Evolutionary conservation across 2,888 invertebrate genomes (phyloP).

Genomic region (Parnassius apollo): DNA sequence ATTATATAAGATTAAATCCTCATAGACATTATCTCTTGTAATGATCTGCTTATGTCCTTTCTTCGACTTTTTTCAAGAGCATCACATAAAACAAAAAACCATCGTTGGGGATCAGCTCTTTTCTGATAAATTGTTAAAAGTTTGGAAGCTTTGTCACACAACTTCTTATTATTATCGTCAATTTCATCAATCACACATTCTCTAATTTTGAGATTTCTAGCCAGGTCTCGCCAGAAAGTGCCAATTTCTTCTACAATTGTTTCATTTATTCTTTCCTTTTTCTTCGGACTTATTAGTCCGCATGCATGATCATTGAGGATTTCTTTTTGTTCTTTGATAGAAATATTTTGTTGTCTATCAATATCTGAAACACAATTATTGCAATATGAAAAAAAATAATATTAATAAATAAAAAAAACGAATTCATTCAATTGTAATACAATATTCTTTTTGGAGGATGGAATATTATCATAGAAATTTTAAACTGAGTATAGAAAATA

Average conservation of each 20-base stretch:
- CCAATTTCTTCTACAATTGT: conserved; percentile 62
- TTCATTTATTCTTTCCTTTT: conserved; percentile 53
- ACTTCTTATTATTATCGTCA: conserved; percentile 43
- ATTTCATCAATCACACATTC: conserved; percentile 64
- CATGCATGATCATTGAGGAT: conserved; percentile 39
- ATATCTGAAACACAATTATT: conserved; percentile 33
- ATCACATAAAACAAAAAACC: conserved; percentile 63
- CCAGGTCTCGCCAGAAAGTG: conserved; percentile 61
- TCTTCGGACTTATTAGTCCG: conserved; percentile 44
- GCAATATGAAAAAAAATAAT: not conserved
- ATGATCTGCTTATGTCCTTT: conserved; percentile 54
- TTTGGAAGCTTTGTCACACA: conserved; percentile 48
- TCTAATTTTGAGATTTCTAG: conserved; percentile 57
- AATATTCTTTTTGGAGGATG: too few species aligned
- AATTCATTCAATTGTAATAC: too few species aligned
- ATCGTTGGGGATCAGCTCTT: conserved; percentile 56
- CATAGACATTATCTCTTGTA: conserved; percentile 64
- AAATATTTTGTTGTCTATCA: conserved; percentile 31
- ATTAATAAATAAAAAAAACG: too few species aligned
- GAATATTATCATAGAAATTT: too few species aligned
- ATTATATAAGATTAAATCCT: conserved; percentile 44
- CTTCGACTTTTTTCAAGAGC: conserved; percentile 61
- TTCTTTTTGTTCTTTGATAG: conserved; percentile 32
- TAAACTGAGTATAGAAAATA: not conserved
- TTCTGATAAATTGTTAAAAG: conserved; percentile 51